Evolutionary conservation across 2,797 vertebrate species (phyloP).

Genomic region (Rhinogobio ventralis): DNA sequence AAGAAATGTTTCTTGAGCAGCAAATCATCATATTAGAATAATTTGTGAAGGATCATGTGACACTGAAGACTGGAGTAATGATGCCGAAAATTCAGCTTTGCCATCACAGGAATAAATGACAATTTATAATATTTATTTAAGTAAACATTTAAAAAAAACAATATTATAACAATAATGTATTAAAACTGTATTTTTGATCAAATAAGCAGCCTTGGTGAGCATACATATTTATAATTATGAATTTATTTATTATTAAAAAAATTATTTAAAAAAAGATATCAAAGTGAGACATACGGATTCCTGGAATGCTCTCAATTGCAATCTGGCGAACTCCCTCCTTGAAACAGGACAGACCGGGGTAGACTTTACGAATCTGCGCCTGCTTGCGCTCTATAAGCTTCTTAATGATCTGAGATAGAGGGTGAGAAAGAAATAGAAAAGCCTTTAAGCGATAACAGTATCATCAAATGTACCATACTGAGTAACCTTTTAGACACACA

Average conservation of each 20-base stretch:
- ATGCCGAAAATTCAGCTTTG: neutral
- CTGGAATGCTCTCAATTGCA: slow-evolving; percentile 98
- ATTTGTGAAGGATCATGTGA: neutral
- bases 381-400: slow-evolving; percentile 98
- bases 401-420: slow-evolving; percentile 91
- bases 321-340: slow-evolving; percentile 98
- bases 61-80: neutral
- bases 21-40: neutral
- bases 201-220: neutral
- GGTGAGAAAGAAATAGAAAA: slow-evolving; percentile 21
- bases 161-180: too few relatives aligned
- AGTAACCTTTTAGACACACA: neutral
- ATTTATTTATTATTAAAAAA: neutral
- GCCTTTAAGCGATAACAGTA: neutral
- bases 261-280: neutral
- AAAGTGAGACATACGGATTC: slow-evolving; percentile 86
- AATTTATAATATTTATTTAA: neutral
- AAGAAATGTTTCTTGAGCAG: neutral
- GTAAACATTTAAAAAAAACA: neutral
- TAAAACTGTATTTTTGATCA: neutral
- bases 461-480: neutral
- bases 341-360: slow-evolving; percentile 97
- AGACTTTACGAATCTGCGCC: slow-evolving; percentile 97
- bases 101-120: neutral
- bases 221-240: neutral